phyloP scores from a whole-genome alignment of 1,140 invertebrate species.

The Aphelenchoides besseyi region DNA sequence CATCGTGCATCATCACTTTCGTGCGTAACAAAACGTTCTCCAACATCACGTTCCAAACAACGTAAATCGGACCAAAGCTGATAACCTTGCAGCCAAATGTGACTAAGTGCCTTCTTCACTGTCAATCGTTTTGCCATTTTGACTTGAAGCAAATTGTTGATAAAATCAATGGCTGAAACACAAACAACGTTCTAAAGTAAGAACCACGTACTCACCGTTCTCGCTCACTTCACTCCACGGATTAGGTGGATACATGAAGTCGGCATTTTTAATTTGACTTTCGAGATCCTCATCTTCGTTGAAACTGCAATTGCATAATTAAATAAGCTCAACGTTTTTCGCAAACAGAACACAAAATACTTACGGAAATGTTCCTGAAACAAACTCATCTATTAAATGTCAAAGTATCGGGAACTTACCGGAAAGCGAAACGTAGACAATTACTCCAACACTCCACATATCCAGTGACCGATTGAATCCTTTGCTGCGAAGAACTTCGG shows the following conservation, averaged over 20 bases:
- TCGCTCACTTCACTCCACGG: constrained; percentile 97
- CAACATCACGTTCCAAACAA: constrained; percentile 78
- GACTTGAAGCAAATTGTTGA: constrained; percentile 94
- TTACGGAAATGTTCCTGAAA: constrained; percentile 14
- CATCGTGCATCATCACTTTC: constrained; percentile 90
- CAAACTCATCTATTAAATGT: constrained; percentile 17
- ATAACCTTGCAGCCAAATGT: constrained; percentile 84
- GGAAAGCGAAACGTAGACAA: constrained; percentile 75
- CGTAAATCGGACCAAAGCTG: constrained; percentile 91
- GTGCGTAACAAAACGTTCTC: constrained; percentile 84
- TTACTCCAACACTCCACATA: constrained; percentile 99
- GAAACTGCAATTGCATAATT: constrained; percentile 96
- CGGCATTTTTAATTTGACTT: constrained; percentile 98
- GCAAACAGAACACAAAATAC: neutral
- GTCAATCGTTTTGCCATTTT: constrained; percentile 94
- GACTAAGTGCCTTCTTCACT: constrained; percentile 89
- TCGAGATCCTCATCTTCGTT: constrained; percentile 99
- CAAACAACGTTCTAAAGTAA: constrained; percentile 58
- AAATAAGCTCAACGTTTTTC: constrained; percentile 65
- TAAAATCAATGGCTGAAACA: constrained; percentile 95
- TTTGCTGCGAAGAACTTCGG: constrained; percentile 93
- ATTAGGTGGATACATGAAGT: constrained; percentile 97
- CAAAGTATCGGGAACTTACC: constrained; percentile 21
- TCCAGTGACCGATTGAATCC: constrained; percentile 96
- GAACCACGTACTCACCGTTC: constrained; percentile 75